phyloP scores from a whole-genome alignment of 2,888 invertebrate genomes.

The Eupithecia subfuscata region DNA sequence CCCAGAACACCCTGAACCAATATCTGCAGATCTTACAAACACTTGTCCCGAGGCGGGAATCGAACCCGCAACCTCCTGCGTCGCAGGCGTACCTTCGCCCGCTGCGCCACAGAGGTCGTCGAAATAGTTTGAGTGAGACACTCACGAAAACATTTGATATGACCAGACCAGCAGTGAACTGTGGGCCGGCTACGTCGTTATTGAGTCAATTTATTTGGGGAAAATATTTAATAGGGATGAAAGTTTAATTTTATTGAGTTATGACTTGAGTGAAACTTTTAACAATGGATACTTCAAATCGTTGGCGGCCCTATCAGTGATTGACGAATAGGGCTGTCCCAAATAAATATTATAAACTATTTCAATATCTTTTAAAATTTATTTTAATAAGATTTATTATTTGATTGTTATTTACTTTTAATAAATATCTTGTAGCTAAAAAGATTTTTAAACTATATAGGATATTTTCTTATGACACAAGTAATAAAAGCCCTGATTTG shows the following conservation, averaged over 20 bases:
- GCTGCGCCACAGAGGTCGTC: too few species aligned
- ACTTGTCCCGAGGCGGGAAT: too few species aligned
- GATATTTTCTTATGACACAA: neutral
- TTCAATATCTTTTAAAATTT: neutral
- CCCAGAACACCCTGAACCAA: too few species aligned
- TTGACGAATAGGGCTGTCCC: neutral
- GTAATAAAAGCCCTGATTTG: neutral
- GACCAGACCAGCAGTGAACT: neutral
- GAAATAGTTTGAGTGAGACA: too few species aligned
- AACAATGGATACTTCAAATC: constrained; percentile 9
- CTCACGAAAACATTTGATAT: neutral
- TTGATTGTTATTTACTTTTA: too few species aligned
- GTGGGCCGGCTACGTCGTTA: neutral
- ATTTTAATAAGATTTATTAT: neutral
- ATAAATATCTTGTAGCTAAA: too few species aligned
- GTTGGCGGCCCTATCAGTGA: constrained; percentile 1
- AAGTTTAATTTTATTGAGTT: neutral
- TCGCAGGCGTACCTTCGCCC: too few species aligned
- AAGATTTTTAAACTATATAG: too few species aligned
- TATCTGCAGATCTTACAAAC: too few species aligned
- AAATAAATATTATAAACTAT: neutral
- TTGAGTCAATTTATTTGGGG: neutral
- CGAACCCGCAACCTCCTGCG: too few species aligned
- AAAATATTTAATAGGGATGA: neutral
- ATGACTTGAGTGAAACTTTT: constrained; percentile 10